phyloP scores from a whole-genome alignment of 2,797 vertebrate genomes.

The Thalassophryne amazonica region DNA sequence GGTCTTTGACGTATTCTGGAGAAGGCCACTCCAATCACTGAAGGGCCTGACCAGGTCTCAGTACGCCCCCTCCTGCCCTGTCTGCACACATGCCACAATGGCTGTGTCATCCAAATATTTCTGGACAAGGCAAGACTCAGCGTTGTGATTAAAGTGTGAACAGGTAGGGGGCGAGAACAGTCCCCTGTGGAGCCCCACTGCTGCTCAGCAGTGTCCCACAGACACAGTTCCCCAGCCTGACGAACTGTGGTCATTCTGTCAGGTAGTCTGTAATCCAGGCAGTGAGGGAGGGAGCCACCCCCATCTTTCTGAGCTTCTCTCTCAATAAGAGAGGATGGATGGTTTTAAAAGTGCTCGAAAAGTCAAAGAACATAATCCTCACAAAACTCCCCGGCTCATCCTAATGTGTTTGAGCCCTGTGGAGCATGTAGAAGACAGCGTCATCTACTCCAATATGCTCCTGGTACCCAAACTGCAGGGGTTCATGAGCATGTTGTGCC shows the following conservation, averaged over 20 bases:
- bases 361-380: too few species aligned
- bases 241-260: background rate
- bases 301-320: too few species aligned
- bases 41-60: background rate
- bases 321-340: too few species aligned
- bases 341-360: too few species aligned
- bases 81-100: background rate
- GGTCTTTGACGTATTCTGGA: background rate
- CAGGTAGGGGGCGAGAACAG: background rate
- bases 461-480: too few species aligned
- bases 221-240: background rate
- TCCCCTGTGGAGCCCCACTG: background rate
- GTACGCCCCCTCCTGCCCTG: background rate
- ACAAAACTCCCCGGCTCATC: too few species aligned
- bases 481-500: too few species aligned
- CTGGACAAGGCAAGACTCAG: background rate
- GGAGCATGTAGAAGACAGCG: too few species aligned
- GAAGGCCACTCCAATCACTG: background rate
- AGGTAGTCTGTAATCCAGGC: too few species aligned
- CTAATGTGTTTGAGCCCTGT: too few species aligned
- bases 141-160: background rate
- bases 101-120: background rate
- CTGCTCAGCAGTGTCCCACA: background rate
- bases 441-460: too few species aligned
- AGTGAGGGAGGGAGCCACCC: too few species aligned